Percentiles rank a stretch among this genome's conserved stretches.
Evolutionary conservation across 2,113 vertebrate genomes (phyloP).

Genomic region (Ictidomys tridecemlineatus): DNA sequence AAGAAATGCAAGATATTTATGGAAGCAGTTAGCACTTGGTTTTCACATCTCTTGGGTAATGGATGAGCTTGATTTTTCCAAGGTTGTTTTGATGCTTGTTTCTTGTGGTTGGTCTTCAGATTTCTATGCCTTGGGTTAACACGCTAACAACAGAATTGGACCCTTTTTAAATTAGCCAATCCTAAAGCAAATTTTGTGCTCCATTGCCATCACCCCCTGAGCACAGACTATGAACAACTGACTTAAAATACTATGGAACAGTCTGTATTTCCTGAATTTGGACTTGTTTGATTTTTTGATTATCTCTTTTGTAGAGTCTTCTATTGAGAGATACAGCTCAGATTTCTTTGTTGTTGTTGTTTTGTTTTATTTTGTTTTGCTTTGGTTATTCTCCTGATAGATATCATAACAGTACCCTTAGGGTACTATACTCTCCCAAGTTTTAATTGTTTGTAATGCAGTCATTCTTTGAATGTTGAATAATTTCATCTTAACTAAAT

Average conservation of each 20-base stretch:
- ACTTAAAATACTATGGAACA: background rate
- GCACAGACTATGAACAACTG: background rate
- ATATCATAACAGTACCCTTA: background rate
- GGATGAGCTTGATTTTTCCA: background rate
- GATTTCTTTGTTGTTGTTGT: background rate
- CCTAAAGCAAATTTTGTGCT: background rate
- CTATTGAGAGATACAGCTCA: background rate
- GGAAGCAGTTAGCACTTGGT: background rate
- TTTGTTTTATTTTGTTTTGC: no score
- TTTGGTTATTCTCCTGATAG: background rate
- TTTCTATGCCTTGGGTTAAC: background rate
- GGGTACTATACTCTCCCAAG: background rate
- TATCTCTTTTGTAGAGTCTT: background rate
- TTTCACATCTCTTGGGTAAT: background rate
- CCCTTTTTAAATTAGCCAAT: background rate
- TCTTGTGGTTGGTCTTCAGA: background rate
- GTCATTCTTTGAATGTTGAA: background rate
- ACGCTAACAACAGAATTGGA: background rate
- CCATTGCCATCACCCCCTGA: background rate
- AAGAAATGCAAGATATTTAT: background rate
- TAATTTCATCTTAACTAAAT: background rate
- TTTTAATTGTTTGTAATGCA: background rate
- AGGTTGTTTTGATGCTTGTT: background rate
- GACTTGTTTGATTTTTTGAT: no score
- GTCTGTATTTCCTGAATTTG: background rate